These are phyloP conservation scores for Orgyia antiqua DNA, from an alignment of 2,888 invertebrate genomes.

Conservation along the genomic window DNA sequence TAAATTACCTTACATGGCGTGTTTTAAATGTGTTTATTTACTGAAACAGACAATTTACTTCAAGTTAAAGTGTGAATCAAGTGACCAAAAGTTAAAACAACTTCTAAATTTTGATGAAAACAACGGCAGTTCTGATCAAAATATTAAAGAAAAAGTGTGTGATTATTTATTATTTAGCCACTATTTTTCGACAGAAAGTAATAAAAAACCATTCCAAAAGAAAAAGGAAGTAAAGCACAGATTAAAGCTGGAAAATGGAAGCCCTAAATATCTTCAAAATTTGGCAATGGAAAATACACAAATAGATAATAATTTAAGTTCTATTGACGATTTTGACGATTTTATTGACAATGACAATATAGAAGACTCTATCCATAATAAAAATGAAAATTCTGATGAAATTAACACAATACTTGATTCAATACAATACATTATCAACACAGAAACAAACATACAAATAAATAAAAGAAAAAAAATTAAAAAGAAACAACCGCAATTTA, in stretches of 20 bases:
- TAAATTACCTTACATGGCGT: slow-evolving; percentile 48
- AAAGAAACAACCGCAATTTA: neutral
- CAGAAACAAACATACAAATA: neutral
- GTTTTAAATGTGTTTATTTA: slow-evolving; percentile 44
- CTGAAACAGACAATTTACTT: slow-evolving; percentile 55
- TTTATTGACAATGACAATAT: neutral
- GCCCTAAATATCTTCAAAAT: neutral
- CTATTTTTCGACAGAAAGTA: slow-evolving; percentile 27
- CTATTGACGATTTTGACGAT: slow-evolving; percentile 7
- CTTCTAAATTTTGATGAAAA: slow-evolving; percentile 1
- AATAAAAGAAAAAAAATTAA: neutral
- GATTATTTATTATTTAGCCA: slow-evolving; percentile 38
- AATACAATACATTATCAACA: slow-evolving; percentile 15
- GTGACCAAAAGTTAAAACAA: slow-evolving; percentile 34
- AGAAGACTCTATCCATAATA: neutral
- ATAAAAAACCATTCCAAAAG: neutral
- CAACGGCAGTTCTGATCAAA: slow-evolving; percentile 8
- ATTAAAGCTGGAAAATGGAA: neutral
- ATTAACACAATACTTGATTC: slow-evolving; percentile 15
- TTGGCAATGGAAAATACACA: neutral
- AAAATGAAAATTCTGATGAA: slow-evolving; percentile 5
- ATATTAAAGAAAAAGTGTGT: slow-evolving; percentile 35
- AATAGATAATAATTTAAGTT: neutral
- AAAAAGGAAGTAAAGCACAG: too few species aligned
- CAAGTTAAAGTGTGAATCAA: slow-evolving; percentile 52